Evolutionary conservation across 23 tunicate genomes (phyloP).

Genomic region (Phallusia fumigata): DNA sequence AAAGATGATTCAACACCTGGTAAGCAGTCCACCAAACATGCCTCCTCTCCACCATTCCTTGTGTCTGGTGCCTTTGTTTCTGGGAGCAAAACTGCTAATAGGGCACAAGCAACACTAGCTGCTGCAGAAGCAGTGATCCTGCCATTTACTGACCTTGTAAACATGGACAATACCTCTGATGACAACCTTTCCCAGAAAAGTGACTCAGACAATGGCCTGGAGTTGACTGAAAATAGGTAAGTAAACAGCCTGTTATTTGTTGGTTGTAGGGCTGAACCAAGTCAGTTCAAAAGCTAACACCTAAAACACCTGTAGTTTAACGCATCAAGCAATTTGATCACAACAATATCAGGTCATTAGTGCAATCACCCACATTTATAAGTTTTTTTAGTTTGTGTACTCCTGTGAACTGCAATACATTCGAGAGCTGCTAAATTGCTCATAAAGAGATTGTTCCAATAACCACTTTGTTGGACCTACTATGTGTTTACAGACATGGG

Average conservation of each 20-base stretch:
- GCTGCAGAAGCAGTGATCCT: conserved; percentile 8
- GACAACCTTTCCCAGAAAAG: conserved; percentile 20
- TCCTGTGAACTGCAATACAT: too few species aligned
- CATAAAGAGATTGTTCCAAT: too few species aligned
- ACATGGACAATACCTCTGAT: neutral
- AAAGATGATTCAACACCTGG: neutral
- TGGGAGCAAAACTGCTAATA: conserved; percentile 37
- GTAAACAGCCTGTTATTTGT: too few species aligned
- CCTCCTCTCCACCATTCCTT: conserved; percentile 24
- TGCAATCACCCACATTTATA: too few species aligned
- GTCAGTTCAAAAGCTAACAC: too few species aligned
- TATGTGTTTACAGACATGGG: neutral
- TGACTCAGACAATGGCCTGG: conserved; percentile 14
- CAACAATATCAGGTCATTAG: too few species aligned
- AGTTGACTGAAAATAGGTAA: neutral
- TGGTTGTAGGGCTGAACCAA: too few species aligned
- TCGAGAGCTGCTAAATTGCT: too few species aligned
- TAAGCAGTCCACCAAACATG: neutral
- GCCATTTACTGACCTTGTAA: conserved; percentile 51
- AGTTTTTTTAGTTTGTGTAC: too few species aligned
- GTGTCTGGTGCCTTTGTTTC: conserved; percentile 72
- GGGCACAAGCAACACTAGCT: conserved; percentile 18
- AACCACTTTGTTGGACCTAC: too few species aligned
- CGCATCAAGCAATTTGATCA: too few species aligned
- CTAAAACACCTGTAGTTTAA: too few species aligned